Percentiles rank a stretch among this genome's conserved stretches.
Conservation (phyloP, 2,113 vertebrate species). For the Tangachromis dhanisi region DNA sequence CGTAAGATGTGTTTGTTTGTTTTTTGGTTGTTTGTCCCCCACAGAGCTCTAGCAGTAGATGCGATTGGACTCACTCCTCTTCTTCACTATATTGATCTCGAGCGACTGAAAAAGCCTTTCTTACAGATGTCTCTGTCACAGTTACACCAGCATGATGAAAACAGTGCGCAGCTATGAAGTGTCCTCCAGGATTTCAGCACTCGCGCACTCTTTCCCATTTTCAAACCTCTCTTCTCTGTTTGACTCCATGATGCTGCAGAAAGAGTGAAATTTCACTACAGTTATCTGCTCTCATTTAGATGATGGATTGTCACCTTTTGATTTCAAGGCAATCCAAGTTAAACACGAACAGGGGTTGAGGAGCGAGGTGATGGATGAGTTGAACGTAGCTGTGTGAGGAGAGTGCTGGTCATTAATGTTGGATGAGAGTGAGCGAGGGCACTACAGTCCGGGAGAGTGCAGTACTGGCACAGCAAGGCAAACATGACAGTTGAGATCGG, state of each 20-base stretch:
- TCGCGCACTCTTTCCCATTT: not conserved
- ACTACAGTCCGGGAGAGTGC: not conserved
- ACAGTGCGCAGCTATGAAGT: not conserved
- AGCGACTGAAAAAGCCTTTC: slow-evolving; percentile 8
- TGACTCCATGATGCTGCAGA: not conserved
- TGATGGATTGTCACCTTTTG: slow-evolving; percentile 32
- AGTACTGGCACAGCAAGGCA: not conserved
- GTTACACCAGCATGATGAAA: not conserved
- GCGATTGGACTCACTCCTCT: not conserved
- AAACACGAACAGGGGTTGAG: not conserved
- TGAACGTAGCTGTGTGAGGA: not conserved
- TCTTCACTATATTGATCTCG: slow-evolving; percentile 23
- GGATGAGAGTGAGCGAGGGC: not conserved
- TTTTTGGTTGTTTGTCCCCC: not conserved
- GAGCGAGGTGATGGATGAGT: slow-evolving; percentile 20
- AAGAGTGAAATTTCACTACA: slow-evolving; percentile 38
- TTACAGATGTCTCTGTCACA: not conserved
- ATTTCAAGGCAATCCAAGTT: not conserved
- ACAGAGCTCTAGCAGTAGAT: not conserved
- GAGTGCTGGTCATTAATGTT: slow-evolving; percentile 18
- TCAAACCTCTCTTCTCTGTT: not conserved
- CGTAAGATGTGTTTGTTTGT: not conserved
- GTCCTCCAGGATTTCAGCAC: not conserved
- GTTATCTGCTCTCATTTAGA: slow-evolving; percentile 31
- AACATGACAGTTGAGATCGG: not conserved